Evolutionary conservation across 2,888 invertebrate species (phyloP), one percentile per base, ranked within the genome.

Genomic region (Argyresthia goedartella): DNA sequence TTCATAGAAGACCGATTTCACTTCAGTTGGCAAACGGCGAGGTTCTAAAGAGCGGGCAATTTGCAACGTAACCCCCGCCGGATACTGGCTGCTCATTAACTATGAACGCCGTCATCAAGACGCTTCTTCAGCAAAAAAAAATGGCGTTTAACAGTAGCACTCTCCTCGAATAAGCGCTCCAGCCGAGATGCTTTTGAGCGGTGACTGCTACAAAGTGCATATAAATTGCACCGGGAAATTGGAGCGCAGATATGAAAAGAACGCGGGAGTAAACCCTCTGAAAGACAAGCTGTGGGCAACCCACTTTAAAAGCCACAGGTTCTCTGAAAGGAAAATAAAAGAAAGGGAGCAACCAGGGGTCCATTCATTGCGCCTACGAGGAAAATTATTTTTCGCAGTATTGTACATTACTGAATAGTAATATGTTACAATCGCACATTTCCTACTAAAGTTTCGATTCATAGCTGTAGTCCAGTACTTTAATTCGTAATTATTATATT

Each of bases 61-160:
- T 82, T 82, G 69, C 69, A 65, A 66, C 62, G 73, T 70, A 76
- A 73, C 80, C 76, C n/a, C 72, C 76, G 60, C 69, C 78, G 81
- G 81, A 81, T 81, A 81, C 81, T 74, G 69, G 72, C 69, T 76
- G 76, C 84, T 85, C 85, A 85, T 86, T 84, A 85, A 86, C 77
- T 85, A 86, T 86, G 84, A 84, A 84, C 77, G 76, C 64, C 71
- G 76, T 85, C 85, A 84, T 85, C 84, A 85, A 81, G 81, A 73
- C 70, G 75, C 79, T 76, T 82, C 81, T 81, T 81, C 75, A 75
- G 70, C 57, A 69, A 76, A 78, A 84, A 84, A 50, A 85, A 84
- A 79, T 73, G 69, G 61, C 71, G 68, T 74, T 81, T 73, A 79
- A 73, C 73, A 74, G 80, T 73, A 72, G 78, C 79, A 76, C 81